Evolutionary conservation across 2,888 invertebrate genomes (phyloP).

Genomic region (Synanthedon myopaeformis): DNA sequence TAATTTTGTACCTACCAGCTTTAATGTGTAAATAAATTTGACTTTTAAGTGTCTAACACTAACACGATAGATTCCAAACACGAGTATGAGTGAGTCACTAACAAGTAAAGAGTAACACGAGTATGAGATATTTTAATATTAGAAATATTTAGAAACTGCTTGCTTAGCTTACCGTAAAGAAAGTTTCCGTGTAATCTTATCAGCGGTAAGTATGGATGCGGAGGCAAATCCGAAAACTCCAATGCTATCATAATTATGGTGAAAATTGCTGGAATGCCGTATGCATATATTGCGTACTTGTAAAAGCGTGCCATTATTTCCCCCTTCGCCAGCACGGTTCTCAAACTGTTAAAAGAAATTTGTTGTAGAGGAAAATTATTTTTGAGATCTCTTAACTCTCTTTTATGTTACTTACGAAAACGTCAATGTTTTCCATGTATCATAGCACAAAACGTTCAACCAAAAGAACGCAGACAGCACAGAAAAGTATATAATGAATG

Average conservation of each 20-base stretch:
- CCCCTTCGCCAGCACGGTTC: neutral
- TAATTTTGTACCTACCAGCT: too few species aligned
- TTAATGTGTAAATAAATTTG: too few species aligned
- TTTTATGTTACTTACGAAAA: neutral
- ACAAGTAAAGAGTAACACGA: too few species aligned
- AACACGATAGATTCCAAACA: too few species aligned
- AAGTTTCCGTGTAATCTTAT: slow-evolving; percentile 47
- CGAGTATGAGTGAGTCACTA: too few species aligned
- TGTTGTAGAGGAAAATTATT: neutral
- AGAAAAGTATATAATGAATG: neutral
- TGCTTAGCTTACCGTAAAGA: slow-evolving; percentile 28
- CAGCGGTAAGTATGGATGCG: slow-evolving; percentile 30
- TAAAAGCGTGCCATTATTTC: slow-evolving; percentile 25
- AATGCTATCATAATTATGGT: slow-evolving; percentile 34
- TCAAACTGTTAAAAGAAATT: neutral
- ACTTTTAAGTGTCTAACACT: too few species aligned
- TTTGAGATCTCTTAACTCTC: neutral
- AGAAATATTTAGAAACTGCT: too few species aligned
- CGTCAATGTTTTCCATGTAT: neutral
- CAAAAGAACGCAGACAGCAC: neutral
- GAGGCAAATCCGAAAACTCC: slow-evolving; percentile 42
- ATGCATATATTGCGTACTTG: slow-evolving; percentile 47
- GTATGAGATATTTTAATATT: too few species aligned
- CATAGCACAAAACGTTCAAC: neutral
- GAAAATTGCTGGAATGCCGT: slow-evolving; percentile 39